phyloP scores from a whole-genome alignment of 2,888 invertebrate genomes.

The Yponomeuta plumbellus region DNA sequence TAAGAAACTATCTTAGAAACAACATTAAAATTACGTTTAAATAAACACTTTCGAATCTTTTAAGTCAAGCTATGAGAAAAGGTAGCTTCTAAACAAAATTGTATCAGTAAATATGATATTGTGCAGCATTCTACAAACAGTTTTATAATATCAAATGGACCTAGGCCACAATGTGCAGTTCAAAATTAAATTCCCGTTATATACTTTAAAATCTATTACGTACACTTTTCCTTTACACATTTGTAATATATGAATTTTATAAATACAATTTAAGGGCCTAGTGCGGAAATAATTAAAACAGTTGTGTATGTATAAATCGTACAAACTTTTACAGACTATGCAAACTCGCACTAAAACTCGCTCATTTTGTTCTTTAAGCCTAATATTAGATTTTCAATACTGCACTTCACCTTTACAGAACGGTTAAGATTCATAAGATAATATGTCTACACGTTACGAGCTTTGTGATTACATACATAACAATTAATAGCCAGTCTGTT shows the following conservation, averaged over 20 bases:
- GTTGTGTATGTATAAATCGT: constrained; percentile 3
- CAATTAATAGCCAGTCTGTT: neutral
- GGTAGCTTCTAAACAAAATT: neutral
- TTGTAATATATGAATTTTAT: neutral
- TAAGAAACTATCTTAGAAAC: constrained; percentile 36
- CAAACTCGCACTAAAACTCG: neutral
- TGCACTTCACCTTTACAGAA: neutral
- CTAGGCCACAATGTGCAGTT: constrained; percentile 4
- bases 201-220: constrained; percentile 3
- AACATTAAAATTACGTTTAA: constrained; percentile 28
- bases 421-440: neutral
- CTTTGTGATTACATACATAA: constrained; percentile 4
- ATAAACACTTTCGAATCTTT: constrained; percentile 22
- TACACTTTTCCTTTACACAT: constrained; percentile 8
- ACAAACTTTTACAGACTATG: neutral
- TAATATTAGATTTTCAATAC: neutral
- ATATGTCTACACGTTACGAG: neutral
- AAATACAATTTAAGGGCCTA: neutral
- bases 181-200: neutral
- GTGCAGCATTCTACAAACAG: neutral
- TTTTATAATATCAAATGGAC: constrained; percentile 1
- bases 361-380: neutral
- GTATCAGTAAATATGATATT: neutral
- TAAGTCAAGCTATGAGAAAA: neutral
- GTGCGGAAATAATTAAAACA: neutral